phyloP scores from a whole-genome alignment of 2,797 vertebrate species.

The Rhinichthys osculus region DNA sequence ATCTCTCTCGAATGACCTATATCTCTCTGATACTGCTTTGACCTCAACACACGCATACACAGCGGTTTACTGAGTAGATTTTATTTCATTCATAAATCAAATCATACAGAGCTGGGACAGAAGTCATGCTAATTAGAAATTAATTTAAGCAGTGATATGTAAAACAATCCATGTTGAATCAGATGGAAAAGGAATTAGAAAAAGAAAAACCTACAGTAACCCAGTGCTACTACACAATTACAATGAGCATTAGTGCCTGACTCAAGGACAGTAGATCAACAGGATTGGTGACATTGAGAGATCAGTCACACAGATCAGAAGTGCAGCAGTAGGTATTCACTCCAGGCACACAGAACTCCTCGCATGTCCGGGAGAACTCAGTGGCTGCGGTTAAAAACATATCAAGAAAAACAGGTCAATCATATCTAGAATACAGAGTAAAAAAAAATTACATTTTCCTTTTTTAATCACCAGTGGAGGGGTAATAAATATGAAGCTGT shows the following conservation, averaged over 20 bases:
- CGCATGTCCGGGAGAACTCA: constrained; percentile 53
- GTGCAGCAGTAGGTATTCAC: constrained; percentile 57
- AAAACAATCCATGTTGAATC: constrained; percentile 1
- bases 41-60: constrained; percentile 58
- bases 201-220: background rate
- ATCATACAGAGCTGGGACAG: constrained; percentile 6
- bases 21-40: constrained; percentile 57
- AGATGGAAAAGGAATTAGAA: background rate
- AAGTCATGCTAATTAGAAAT: constrained; percentile 8
- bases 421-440: background rate
- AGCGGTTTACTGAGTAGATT: constrained; percentile 58
- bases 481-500: background rate
- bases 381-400: constrained; percentile 45
- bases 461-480: background rate
- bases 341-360: constrained; percentile 52
- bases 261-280: background rate
- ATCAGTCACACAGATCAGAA: constrained; percentile 55
- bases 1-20: constrained; percentile 63
- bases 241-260: constrained; percentile 8
- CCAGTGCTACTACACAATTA: background rate
- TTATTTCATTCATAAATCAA: constrained; percentile 49
- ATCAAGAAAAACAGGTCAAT: background rate
- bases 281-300: background rate
- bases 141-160: constrained; percentile 5
- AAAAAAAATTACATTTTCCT: background rate